A percentile compares a stretch with the other conserved stretches of the same genome.
These are phyloP conservation scores for Schizaphis graminum DNA, from an alignment of 2,888 invertebrate species.

Conservation along the genomic window DNA sequence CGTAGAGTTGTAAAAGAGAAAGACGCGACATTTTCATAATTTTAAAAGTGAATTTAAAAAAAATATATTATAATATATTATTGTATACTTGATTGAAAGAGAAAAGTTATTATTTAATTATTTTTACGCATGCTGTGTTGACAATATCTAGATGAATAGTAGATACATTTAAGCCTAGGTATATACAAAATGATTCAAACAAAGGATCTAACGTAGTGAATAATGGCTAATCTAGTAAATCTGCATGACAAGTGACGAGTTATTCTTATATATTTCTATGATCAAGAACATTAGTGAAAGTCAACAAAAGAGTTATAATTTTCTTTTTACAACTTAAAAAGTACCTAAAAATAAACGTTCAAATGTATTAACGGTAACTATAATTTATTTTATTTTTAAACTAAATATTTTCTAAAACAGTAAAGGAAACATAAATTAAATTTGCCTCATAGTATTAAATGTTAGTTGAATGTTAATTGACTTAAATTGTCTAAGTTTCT, in stretches of 20 bases:
- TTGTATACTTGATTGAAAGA: neutral
- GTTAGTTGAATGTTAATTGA: neutral
- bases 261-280: neutral
- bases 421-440: neutral
- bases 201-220: neutral
- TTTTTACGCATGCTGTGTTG: slow-evolving; percentile 33
- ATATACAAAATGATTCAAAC: slow-evolving; percentile 7
- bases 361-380: neutral
- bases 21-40: neutral
- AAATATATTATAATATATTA: neutral
- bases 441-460: neutral
- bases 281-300: slow-evolving; percentile 15
- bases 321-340: neutral
- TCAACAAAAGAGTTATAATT: neutral
- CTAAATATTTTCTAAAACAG: neutral
- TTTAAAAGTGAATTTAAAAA: slow-evolving; percentile 27
- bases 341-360: neutral
- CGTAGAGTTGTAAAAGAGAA: neutral
- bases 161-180: neutral
- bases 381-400: neutral
- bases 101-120: slow-evolving; percentile 36
- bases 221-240: slow-evolving; percentile 26
- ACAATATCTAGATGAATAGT: neutral
- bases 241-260: slow-evolving; percentile 22
- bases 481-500: neutral